Evolutionary conservation across 1,140 invertebrate species (phyloP), one percentile per base, ranked within the genome.

Genomic region (Lasioglossum baleicum): DNA sequence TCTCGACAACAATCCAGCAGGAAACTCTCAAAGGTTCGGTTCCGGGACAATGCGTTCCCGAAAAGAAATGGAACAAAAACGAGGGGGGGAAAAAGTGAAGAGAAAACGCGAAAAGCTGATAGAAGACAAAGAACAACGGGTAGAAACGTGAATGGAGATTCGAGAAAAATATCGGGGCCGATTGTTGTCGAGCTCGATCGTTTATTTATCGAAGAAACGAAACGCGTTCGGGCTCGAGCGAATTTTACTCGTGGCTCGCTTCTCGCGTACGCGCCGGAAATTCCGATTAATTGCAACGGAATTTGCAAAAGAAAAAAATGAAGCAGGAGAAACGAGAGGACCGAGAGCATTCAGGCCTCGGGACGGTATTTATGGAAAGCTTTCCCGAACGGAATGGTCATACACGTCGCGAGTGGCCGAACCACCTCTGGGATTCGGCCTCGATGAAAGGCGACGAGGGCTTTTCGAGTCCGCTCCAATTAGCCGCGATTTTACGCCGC

Each of bases 381-480:
- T 56, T 35, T 40, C 51, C 11, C 31, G 58, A 63, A 63, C 42
- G 35, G 69, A 60, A 68, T 15, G 58, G 67, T 71, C 67, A 71
- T 61, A 31, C 53, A 31, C 53, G 75, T 69, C 53, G 44, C 26
- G 20, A 15, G 44, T 48, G 13, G 44, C 44, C 44, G 64, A 7
- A n/a, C 48, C 31, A 40, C 44, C 44, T 13, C 10, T 13, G 0
- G 42, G 11, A 68, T 75, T 76, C 42, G 26, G 40, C 7, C 31
- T 40, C 58, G 42, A 8, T 66, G 53, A 69, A 74, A 82, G 26
- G 71, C 44, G 40, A n/a, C 56, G 22, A 22, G 66, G n/a, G 67
- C 61, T 84, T 68, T 70, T 35, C 65, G 40, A 71, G 61, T 71
- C 10, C 70, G 83, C 70, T 82, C 74, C 79, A 85, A 85, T 85